A percentile compares a stretch with the other conserved stretches of the same genome.
Conservation (phyloP, 2,888 invertebrate genomes). For the Epicampocera succincta region DNA sequence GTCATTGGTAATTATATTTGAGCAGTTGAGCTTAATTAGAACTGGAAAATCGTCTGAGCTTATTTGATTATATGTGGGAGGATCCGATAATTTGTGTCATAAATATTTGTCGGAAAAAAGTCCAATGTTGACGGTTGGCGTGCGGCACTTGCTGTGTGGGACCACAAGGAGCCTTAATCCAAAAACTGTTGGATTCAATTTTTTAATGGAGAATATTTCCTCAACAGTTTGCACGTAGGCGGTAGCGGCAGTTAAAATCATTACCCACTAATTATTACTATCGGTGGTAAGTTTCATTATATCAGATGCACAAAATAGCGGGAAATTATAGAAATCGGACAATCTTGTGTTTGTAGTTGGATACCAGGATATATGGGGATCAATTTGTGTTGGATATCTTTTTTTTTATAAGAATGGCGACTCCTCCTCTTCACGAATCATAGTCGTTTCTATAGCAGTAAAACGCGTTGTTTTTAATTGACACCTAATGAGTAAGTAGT, state of each 20-base stretch:
- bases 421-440: constrained; percentile 1
- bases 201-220: constrained; percentile 11
- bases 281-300: no score
- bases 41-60: constrained; percentile 8
- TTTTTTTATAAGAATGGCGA: neutral
- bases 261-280: no score
- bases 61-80: neutral
- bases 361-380: no score
- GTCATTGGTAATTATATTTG: neutral
- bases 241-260: no score
- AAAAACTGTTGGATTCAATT: neutral
- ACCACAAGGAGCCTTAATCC: neutral
- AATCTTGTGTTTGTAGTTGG: no score
- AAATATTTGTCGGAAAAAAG: constrained; percentile 23
- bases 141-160: neutral
- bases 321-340: no score
- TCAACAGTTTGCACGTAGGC: constrained; percentile 30
- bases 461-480: constrained; percentile 3
- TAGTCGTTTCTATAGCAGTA: constrained; percentile 14
- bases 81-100: constrained; percentile 6
- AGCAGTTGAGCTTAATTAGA: neutral
- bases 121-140: constrained; percentile 24
- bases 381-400: neutral
- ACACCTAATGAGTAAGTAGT: neutral
- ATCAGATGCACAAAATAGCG: no score